phyloP scores from a whole-genome alignment of 1,140 invertebrate species.

The Leptinotarsa lineolata region DNA sequence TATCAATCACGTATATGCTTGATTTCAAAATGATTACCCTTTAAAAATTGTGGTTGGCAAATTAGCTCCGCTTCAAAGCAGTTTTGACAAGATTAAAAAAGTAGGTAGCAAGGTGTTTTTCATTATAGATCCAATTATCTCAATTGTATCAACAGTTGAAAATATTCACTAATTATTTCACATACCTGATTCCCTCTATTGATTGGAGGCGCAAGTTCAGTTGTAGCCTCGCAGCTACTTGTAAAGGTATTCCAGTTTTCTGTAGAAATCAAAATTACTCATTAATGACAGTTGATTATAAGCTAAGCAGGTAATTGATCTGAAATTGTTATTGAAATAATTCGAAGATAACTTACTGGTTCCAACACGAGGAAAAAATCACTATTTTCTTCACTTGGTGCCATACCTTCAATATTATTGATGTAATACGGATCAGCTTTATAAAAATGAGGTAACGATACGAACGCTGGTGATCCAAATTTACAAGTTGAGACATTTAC shows the following conservation, averaged over 20 bases:
- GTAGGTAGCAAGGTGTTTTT: too few species aligned
- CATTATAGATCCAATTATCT: too few species aligned
- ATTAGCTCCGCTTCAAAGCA: too few species aligned
- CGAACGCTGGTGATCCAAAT: constrained; percentile 66
- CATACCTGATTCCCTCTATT: constrained; percentile 66
- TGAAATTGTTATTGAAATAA: too few species aligned
- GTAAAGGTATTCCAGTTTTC: constrained; percentile 73
- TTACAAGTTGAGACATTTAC: constrained; percentile 64
- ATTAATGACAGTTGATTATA: neutral
- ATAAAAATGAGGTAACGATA: constrained; percentile 76
- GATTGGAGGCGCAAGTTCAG: constrained; percentile 74
- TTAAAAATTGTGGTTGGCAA: too few species aligned
- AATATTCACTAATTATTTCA: constrained; percentile 32
- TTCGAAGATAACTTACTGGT: constrained; percentile 59
- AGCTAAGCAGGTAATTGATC: too few species aligned
- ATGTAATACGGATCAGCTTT: constrained; percentile 63
- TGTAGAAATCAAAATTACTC: constrained; percentile 53
- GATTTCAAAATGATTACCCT: too few species aligned
- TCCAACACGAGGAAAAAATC: constrained; percentile 66
- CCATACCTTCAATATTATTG: constrained; percentile 62
- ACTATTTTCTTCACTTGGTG: constrained; percentile 63
- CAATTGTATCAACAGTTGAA: too few species aligned
- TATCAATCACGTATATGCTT: too few species aligned
- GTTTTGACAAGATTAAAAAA: too few species aligned
- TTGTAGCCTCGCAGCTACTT: constrained; percentile 76